Base-by-base conservation (phyloP, 1,140 invertebrate genomes). In the Ladona fulva region DNA sequence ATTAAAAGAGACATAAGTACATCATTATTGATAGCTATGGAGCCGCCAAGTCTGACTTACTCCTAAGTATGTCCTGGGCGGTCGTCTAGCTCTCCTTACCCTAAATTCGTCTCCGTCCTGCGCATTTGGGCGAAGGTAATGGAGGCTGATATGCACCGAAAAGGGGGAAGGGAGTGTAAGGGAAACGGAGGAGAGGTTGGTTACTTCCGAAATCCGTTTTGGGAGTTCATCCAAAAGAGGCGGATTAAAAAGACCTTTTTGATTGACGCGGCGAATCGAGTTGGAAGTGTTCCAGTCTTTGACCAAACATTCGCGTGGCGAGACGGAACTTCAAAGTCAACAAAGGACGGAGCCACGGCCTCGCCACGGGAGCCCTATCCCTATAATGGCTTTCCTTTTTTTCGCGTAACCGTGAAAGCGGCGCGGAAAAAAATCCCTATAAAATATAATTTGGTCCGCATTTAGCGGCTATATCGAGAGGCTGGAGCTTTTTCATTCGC, bases 211-310 rank as follows among this genome's bases (percentile, higher is more conserved):
- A 66, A 66, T 66, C 52, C 52, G 52, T 66, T 66, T 66, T 66
- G 52, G 52, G 52, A 66, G 14, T 22, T 66, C 52, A 66, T 66
- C 52, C 52, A 66, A 66, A 66, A 66, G 14, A 22, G 52, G 52
- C 3, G n/a, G 52, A 16, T 66, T 16, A 66, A 66, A 66, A 66
- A 66, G 52, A 22, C 52, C 52, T 66, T 66, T 66, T 66, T 66
- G 52, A 66, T 66, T 66, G 52, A 66, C 52, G n/a, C 52, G 52
- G 52, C 52, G 52, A 66, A 66, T 66, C 12, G 52, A 66, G 52
- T 66, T 66, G 52, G 52, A 66, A 66, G 52, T 66, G 52, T 66
- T 66, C 52, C 52, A 66, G 52, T 66, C 52, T 66, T 66, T 66
- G 52, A 66, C 52, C 52, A 66, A 66, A 66, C 52, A 66, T 66